Conservation (phyloP, 2,888 invertebrate species). For the Hydrotaea cyrtoneurina region DNA sequence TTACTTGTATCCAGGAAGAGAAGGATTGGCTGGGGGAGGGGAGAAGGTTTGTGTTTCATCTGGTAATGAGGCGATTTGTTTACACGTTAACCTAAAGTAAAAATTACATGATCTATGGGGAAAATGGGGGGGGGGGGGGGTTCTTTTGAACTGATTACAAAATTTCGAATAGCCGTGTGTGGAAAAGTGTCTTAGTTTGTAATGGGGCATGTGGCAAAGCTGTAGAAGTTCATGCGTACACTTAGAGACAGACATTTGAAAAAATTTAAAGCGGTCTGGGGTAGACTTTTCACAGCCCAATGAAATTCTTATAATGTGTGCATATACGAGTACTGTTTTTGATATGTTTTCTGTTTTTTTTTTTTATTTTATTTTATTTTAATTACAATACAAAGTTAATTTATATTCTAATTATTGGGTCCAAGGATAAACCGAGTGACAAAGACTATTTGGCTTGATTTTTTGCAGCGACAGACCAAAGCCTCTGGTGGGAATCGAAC, state of each 20-base stretch:
- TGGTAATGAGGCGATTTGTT: conserved; percentile 24
- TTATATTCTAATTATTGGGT: too few relatives aligned
- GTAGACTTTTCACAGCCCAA: background rate
- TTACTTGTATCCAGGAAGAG: too few relatives aligned
- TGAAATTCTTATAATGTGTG: background rate
- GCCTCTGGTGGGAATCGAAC: too few relatives aligned
- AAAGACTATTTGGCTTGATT: too few relatives aligned
- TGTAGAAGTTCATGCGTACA: conserved; percentile 5
- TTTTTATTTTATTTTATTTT: too few relatives aligned
- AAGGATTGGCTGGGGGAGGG: background rate
- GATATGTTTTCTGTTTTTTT: too few relatives aligned
- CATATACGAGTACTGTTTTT: too few relatives aligned
- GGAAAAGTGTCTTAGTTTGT: background rate
- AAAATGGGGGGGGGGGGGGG: background rate
- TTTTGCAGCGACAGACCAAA: too few relatives aligned
- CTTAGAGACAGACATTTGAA: background rate
- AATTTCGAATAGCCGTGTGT: background rate
- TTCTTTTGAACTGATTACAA: conserved; percentile 26
- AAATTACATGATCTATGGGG: background rate
- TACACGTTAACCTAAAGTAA: conserved; percentile 9
- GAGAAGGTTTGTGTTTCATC: background rate
- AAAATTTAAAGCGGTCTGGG: too few relatives aligned
- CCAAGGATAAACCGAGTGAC: too few relatives aligned
- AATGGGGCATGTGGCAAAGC: background rate
- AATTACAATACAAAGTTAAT: too few relatives aligned